Conservation (phyloP, 2,113 vertebrate species). For the Grus americana region DNA sequence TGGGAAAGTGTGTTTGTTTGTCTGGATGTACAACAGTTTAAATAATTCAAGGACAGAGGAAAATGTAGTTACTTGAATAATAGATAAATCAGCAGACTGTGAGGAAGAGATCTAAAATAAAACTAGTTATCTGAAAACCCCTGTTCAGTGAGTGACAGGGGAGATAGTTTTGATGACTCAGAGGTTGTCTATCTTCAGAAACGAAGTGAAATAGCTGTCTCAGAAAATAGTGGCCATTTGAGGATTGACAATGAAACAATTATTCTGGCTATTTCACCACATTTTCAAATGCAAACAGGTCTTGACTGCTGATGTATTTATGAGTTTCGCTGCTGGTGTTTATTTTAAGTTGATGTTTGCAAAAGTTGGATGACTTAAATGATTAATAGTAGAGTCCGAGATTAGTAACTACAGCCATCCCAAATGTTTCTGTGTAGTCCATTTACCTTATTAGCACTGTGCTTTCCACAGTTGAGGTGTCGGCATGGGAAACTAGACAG, state of each 20-base stretch:
- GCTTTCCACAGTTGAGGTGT: not conserved
- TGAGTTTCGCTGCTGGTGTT: not conserved
- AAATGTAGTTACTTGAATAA: constrained; percentile 43
- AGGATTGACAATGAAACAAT: not conserved
- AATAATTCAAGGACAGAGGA: constrained; percentile 40
- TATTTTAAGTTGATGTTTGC: constrained; percentile 27
- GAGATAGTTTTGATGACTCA: not conserved
- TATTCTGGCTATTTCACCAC: not conserved
- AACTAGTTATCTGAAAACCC: not conserved
- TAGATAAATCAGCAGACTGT: not conserved
- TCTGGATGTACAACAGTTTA: constrained; percentile 2
- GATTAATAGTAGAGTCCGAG: not conserved
- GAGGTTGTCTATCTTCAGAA: not conserved
- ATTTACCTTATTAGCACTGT: not conserved
- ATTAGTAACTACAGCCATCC: not conserved
- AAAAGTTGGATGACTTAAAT: not conserved
- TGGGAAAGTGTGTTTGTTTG: not conserved
- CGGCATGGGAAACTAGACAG: not conserved
- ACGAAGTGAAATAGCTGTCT: not conserved
- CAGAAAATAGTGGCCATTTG: not conserved
- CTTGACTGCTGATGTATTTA: not conserved
- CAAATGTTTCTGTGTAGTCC: not conserved
- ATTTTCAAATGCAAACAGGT: not conserved
- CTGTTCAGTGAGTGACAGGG: not conserved
- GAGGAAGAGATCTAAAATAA: constrained; percentile 24